Base-by-base conservation (phyloP, 2,888 invertebrate species). In the Chymomyza procnemis region DNA sequence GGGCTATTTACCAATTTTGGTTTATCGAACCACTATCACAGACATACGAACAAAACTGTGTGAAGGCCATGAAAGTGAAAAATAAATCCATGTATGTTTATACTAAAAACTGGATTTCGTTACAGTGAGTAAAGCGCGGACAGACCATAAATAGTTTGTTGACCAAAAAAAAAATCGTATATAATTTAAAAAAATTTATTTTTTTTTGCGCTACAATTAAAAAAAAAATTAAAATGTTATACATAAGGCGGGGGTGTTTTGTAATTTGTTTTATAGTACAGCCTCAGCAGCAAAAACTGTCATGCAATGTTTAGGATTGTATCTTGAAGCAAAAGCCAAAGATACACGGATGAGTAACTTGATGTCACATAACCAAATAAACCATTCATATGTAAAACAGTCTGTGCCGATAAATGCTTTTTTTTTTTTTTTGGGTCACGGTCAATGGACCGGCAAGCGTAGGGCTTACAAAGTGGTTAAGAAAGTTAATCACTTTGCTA, bases 41-140 rank as follows among this genome's bases (percentile, higher is more conserved):
- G 78, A 75, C 26, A 26, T 6, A 26, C 3, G 6, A 72, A 71
- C 75, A 73, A 80, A 83, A 86, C 81, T 83, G 83, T 83, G 83
- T 83, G 83, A 83, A 83, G 83, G 83, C 83, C 83, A 87, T 75
- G 87, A 87, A 83, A 83, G 86, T 86, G 82, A 77, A 85, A 83
- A 67, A 69, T 56, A 59, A 30, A 47, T 26, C 26, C 26, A 26
- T 26, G 26, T 57, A 18, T 16, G 19, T 50, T 14, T 18, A 50
- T 47, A 64, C 62, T 22, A 55, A 64, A n/a, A 63, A 74, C 69
- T 67, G 68, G 69, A 76, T 59, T 69, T 62, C 50, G 63, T 52
- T 41, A 41, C 34, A 12, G 12, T 41, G 34, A 12, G 34, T 12
- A 41, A 41, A 12, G 22, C 26, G 58, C 54, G 22, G 21, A 12